These are phyloP conservation scores for Amblyteles armatorius DNA, from an alignment of 2,888 invertebrate genomes.

Conservation along the genomic window DNA sequence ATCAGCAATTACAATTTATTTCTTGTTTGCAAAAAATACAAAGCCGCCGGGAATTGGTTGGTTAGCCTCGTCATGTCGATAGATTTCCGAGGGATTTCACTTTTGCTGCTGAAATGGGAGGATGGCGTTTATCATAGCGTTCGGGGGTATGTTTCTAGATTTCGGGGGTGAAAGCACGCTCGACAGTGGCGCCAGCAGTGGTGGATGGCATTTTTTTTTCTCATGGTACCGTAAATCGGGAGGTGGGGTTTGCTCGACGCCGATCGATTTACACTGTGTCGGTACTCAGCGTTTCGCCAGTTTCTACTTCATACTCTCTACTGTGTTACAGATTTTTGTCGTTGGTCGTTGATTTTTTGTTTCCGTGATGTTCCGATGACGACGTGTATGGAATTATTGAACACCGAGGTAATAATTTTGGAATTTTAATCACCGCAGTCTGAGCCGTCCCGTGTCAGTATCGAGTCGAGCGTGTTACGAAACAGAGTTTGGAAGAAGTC, in stretches of 20 bases:
- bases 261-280: constrained; percentile 78
- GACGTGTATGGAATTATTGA: neutral
- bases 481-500: neutral
- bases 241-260: constrained; percentile 73
- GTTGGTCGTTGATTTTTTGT: neutral
- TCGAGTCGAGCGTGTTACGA: neutral
- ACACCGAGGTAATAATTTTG: neutral
- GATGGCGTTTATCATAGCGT: constrained; percentile 18
- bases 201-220: constrained; percentile 68
- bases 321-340: neutral
- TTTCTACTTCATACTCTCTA: constrained; percentile 45
- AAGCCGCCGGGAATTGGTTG: neutral
- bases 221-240: constrained; percentile 64
- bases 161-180: constrained; percentile 59
- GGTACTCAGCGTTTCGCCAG: constrained; percentile 62
- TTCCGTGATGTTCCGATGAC: neutral
- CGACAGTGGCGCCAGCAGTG: constrained; percentile 77
- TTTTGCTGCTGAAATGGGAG: neutral
- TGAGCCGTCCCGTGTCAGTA: neutral
- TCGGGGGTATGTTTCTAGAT: constrained; percentile 55
- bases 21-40: neutral
- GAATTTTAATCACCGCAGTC: neutral
- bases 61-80: neutral
- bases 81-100: neutral
- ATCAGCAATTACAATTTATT: neutral